Conservation (phyloP, 2,888 invertebrate species). For the Monoplex corrugatus region DNA sequence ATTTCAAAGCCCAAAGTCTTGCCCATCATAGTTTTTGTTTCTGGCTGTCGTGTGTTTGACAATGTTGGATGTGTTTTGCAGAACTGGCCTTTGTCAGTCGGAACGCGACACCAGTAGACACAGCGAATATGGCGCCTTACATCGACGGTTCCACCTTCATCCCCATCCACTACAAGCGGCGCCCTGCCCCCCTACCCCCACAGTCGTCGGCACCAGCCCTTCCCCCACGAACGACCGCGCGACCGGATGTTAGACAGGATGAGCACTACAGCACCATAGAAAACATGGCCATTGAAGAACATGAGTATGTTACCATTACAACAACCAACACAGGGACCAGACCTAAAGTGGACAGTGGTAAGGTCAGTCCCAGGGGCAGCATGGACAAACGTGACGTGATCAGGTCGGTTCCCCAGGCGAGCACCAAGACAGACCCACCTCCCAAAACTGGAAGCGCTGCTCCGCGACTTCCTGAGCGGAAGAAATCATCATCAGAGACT, state of each 20-base stretch:
- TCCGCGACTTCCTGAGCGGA: neutral
- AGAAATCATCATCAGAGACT: neutral
- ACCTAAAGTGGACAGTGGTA: too few species aligned
- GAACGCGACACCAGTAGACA: neutral
- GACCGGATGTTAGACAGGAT: neutral
- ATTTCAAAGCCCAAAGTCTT: too few species aligned
- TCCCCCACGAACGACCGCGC: neutral
- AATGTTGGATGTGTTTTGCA: too few species aligned
- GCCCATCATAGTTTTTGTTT: too few species aligned
- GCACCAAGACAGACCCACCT: neutral
- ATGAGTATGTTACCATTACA: neutral
- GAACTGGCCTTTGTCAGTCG: neutral
- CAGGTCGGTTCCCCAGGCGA: too few species aligned
- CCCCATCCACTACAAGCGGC: neutral
- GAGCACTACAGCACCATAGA: neutral
- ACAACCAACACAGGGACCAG: neutral
- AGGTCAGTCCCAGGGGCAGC: too few species aligned
- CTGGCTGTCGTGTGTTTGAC: too few species aligned
- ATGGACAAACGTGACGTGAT: neutral
- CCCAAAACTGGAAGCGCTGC: neutral
- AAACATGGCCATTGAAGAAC: too few species aligned
- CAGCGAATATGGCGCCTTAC: neutral
- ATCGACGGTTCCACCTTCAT: slow-evolving; percentile 17
- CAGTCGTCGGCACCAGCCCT: neutral
- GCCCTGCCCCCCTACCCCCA: neutral